Evolutionary conservation across 92 coral and sea anemone genomes (phyloP).

Genomic region (Siderastrea radians): DNA sequence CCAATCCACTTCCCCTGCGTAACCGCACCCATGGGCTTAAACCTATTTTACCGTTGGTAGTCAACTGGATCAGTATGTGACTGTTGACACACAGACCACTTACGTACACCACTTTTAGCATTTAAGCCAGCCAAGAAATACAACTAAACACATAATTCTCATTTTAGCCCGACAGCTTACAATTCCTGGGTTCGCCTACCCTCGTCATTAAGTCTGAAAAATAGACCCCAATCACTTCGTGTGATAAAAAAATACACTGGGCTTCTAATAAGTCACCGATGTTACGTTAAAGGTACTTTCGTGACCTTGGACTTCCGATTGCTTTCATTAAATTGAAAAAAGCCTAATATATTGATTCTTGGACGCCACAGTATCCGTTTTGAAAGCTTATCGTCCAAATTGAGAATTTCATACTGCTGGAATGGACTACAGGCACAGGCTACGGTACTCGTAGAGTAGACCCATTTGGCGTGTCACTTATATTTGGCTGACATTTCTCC

Average conservation of each 20-base stretch:
- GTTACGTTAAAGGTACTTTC: neutral
- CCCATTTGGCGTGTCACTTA: neutral
- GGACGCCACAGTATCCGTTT: constrained; percentile 32
- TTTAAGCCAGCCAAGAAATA: constrained; percentile 8
- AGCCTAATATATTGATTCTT: constrained; percentile 2
- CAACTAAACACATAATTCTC: neutral
- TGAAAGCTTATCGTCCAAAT: neutral
- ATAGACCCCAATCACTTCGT: too few relatives aligned
- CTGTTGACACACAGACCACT: neutral
- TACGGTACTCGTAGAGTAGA: too few relatives aligned
- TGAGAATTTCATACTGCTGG: neutral
- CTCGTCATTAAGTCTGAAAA: neutral
- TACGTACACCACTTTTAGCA: neutral
- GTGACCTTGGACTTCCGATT: constrained; percentile 47
- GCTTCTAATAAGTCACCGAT: neutral
- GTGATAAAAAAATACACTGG: too few relatives aligned
- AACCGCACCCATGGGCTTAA: too few relatives aligned
- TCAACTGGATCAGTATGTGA: neutral
- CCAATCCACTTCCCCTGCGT: too few relatives aligned
- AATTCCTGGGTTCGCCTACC: neutral
- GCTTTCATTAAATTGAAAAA: constrained; percentile 29
- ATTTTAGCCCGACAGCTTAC: neutral
- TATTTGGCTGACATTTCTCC: neutral
- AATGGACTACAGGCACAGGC: neutral
- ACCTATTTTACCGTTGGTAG: too few relatives aligned